Base-by-base conservation (phyloP, 2,888 invertebrate species). In the Dendrolimus houi region DNA sequence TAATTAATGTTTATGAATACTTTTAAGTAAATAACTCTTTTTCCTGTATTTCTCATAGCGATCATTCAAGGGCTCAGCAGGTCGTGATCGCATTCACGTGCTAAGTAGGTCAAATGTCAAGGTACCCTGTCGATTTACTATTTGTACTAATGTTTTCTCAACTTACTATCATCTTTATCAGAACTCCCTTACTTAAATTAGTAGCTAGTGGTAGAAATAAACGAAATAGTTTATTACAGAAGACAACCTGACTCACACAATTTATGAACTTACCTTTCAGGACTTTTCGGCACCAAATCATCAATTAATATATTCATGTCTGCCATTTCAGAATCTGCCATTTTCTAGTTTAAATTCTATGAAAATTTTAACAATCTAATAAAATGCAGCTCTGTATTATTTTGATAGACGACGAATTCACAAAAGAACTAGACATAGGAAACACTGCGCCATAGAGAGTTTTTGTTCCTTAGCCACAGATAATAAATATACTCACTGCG, bases 271-370 rank as follows among this genome's bases (percentile, higher is more conserved):
- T 85, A 89, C 90, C 88, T 88, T 81, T 90, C 90, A 54, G 87
- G 84, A 72, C 88, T 89, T 74, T 90, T 90, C 57, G 90, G 89
- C 71, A 90, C 85, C 72, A 90, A 81, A 76, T 89, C 88, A 67
- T 90, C 89, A 64, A 89, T 88, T 54, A 85, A 86, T 65, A 87
- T 74, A 78, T 88, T 87, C 68, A 86, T 79, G 74, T 85, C 84
- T 63, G 84, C 85, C 62, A 86, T 80, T 62, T 86, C 87, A 55
- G 88, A 75, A 68, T 86, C 89, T 81, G 87, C 86, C 89, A 90
- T 89, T 79, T 55, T 55, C 14, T 57, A 41, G 42, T 9, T n/a
- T 12, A 47, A 47, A 10, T 47, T 47, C 9, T 47, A 10, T 47
- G 47, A 47, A 47, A 47, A 47, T 47, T 10, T 47, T 12, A 29